Base-by-base conservation (phyloP, 64 coral and sea anemone species). In the Actinia equina region DNA sequence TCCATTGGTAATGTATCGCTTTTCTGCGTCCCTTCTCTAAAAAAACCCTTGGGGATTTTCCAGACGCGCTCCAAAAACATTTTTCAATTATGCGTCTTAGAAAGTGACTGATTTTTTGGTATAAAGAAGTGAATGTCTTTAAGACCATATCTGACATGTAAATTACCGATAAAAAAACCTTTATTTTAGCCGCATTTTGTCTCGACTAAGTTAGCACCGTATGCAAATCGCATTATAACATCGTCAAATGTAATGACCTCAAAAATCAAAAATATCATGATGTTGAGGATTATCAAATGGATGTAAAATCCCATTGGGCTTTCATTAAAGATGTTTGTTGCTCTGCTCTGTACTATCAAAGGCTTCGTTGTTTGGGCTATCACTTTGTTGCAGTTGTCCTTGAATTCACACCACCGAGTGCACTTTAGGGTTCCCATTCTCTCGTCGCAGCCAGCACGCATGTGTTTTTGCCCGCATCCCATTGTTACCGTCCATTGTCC, bases 131-230 rank as follows among this genome's bases (percentile, higher is more conserved):
- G 30, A 37, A 37, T 37, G 30, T 37, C 30, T 37, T 37, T 37
- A 0, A 37, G 30, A 0, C 30, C 30, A 37, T 37, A 37, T 37
- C 30, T 37, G 30, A 37, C 30, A 37, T 37, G 30, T 37, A 37
- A 37, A 37, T 37, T 37, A 37, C 7, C 3, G 46, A 49, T 49
- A 49, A 49, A 49, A n/a, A 49, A 49, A 49, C 4, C 7, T 49
- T 49, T 49, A 49, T 57, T 57, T 57, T 12, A 57, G 2, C 55
- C 55, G 15, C n/a, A 74, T 25, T 10, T 15, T 14, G 69, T 74
- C 69, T 74, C 69, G 7, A 81, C 78, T 52, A 81, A 49, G 78
- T 81, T 81, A 81, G 78, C 78, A 13, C 17, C 42, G 15, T 81
- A 81, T 9, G 78, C 13, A 19, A 81, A 22, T 13, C 78, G 43